Percentiles rank a stretch among this genome's conserved stretches.
phyloP scores from a whole-genome alignment of 1,140 invertebrate species.

The Philaenus spumarius region DNA sequence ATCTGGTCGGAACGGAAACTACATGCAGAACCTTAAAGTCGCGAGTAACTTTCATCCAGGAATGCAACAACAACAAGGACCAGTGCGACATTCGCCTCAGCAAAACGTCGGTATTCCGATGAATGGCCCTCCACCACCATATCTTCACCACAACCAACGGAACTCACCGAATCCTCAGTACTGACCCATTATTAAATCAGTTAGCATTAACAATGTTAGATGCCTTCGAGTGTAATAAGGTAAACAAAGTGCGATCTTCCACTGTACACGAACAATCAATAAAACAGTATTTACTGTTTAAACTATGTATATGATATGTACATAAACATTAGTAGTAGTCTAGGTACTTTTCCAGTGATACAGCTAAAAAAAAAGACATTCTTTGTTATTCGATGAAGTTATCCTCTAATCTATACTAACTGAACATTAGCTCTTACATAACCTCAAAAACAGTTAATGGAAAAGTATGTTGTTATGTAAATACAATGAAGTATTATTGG shows the following conservation, averaged over 20 bases:
- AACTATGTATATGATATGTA: too few relatives aligned
- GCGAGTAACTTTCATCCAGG: conserved; percentile 4
- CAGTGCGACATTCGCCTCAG: conserved; percentile 5
- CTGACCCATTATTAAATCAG: conserved; percentile 19
- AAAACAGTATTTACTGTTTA: too few relatives aligned
- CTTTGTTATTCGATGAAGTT: too few relatives aligned
- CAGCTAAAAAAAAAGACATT: too few relatives aligned
- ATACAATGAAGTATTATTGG: too few relatives aligned
- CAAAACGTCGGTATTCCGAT: conserved; percentile 19
- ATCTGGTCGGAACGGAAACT: neutral
- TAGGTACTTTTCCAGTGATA: too few relatives aligned
- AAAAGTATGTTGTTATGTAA: too few relatives aligned
- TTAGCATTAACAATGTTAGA: conserved; percentile 21
- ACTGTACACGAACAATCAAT: too few relatives aligned
- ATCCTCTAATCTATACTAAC: too few relatives aligned
- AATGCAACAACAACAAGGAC: conserved; percentile 18
- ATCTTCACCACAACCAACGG: conserved; percentile 14
- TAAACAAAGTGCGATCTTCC: neutral
- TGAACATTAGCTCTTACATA: too few relatives aligned
- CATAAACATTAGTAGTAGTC: too few relatives aligned
- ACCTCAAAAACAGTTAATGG: too few relatives aligned
- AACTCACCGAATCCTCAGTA: conserved; percentile 20
- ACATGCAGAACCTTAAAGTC: conserved; percentile 2
- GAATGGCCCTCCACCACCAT: conserved; percentile 3
- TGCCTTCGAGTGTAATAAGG: conserved; percentile 19